phyloP scores from a whole-genome alignment of 2,113 vertebrate genomes.

The Gavialis gangeticus region DNA sequence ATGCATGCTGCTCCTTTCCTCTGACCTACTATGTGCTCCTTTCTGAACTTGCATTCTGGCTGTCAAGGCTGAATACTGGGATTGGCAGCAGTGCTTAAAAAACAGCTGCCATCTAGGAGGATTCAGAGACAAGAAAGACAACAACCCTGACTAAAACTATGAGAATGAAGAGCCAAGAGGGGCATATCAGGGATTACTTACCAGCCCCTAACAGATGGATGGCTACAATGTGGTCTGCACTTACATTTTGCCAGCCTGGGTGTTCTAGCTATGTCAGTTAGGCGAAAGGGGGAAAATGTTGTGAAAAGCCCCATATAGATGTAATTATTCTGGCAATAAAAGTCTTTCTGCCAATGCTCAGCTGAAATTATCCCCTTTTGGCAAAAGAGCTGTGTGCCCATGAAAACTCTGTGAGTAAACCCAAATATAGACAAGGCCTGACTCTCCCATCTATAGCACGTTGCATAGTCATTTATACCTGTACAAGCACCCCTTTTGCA shows the following conservation, averaged over 20 bases:
- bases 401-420: background rate
- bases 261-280: background rate
- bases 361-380: background rate
- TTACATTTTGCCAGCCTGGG: background rate
- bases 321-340: background rate
- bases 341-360: background rate
- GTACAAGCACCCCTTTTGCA: background rate
- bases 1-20: background rate
- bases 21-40: background rate
- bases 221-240: background rate
- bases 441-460: background rate
- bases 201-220: background rate
- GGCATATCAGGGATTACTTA: background rate
- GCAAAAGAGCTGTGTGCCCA: background rate
- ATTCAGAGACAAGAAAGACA: background rate
- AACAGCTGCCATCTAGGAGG: background rate
- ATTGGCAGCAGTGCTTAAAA: background rate
- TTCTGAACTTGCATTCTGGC: background rate
- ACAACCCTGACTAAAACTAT: background rate
- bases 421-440: background rate
- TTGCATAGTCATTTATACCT: background rate
- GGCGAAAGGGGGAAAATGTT: background rate
- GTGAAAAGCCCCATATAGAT: background rate
- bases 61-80: accelerated
- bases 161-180: background rate